Percentiles rank a stretch among this genome's conserved stretches.
phyloP scores from a whole-genome alignment of 2,888 invertebrate genomes.

The Phragmatobia fuliginosa region DNA sequence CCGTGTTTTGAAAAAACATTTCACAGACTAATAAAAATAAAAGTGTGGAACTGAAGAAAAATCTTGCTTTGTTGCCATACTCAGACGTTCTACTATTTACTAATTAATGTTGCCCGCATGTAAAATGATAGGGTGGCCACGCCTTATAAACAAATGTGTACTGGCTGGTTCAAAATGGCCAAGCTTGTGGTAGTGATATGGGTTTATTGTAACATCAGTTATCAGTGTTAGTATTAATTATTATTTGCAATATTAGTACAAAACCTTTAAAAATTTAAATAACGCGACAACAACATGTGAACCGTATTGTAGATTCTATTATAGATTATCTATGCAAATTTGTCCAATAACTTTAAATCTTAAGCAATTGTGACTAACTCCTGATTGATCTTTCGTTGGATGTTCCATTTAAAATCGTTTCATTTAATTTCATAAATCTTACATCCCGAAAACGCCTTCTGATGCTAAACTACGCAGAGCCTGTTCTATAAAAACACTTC shows the following conservation, averaged over 20 bases:
- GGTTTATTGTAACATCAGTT: neutral
- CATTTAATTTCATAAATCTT: neutral
- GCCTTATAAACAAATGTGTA: neutral
- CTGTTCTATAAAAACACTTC: too few relatives aligned
- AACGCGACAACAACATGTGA: too few relatives aligned
- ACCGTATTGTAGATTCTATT: too few relatives aligned
- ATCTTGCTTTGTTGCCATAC: conserved; percentile 73
- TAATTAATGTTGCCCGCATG: conserved; percentile 84
- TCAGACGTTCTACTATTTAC: conserved; percentile 79
- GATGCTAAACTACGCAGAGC: too few relatives aligned
- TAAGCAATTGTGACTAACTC: neutral
- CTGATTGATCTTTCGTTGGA: too few relatives aligned
- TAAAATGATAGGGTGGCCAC: conserved; percentile 62
- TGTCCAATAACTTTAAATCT: neutral
- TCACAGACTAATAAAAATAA: conserved; percentile 57
- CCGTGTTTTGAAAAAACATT: conserved; percentile 54
- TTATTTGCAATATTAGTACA: too few relatives aligned
- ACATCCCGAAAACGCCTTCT: too few relatives aligned
- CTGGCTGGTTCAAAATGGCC: neutral
- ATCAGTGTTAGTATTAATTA: too few relatives aligned
- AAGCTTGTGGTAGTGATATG: neutral
- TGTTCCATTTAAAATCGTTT: neutral
- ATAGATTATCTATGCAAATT: too few relatives aligned
- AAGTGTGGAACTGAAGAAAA: conserved; percentile 65
- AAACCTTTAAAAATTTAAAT: too few relatives aligned